Evolutionary conservation across 2,888 invertebrate genomes (phyloP), one percentile per base, ranked within the genome.

Genomic region (Athalia circularis): DNA sequence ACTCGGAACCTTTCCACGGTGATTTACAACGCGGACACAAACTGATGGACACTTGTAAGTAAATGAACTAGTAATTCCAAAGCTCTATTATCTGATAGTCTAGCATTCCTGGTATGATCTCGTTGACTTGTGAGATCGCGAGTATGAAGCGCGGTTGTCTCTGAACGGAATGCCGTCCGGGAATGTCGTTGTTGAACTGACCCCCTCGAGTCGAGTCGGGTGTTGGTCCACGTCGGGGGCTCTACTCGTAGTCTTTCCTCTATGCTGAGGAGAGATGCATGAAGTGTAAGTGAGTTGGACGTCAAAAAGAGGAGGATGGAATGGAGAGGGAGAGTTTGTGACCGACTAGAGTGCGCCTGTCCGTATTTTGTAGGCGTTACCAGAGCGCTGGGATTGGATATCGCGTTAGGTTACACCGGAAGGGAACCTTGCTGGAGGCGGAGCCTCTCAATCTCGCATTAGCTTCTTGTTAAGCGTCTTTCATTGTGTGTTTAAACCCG

Each of bases 401-500:
- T 62, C 15, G 15, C 29, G 77, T 62, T 77, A 78, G 81, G 82
- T 83, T 83, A 80, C 79, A 84, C 82, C 84, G 87, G 86, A 86
- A 86, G 85, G 78, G 77, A 80, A 79, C 81, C 79, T 65, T 61
- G 79, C 82, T 82, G 84, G 83, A 84, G 89, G 89, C 89, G 89
- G 86, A 86, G 88, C 89, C 88, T 88, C 89, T 90, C 90, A 90
- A 90, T 89, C 89, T 90, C 90, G 89, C 90, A 90, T 90, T 90
- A 90, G 89, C 89, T 90, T 90, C 90, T 90, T 90, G 90, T 90
- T 90, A 90, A 90, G 89, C 90, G 90, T 90, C 90, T 90, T 90
- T 90, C 90, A 90, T 90, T 90, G 90, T 90, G 89, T 90, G 90
- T 90, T 90, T 90, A 90, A 90, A 90, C 89, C 90, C 89, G 90